phyloP scores from a whole-genome alignment of 2,888 invertebrate genomes.

The Drosophila pegasa region DNA sequence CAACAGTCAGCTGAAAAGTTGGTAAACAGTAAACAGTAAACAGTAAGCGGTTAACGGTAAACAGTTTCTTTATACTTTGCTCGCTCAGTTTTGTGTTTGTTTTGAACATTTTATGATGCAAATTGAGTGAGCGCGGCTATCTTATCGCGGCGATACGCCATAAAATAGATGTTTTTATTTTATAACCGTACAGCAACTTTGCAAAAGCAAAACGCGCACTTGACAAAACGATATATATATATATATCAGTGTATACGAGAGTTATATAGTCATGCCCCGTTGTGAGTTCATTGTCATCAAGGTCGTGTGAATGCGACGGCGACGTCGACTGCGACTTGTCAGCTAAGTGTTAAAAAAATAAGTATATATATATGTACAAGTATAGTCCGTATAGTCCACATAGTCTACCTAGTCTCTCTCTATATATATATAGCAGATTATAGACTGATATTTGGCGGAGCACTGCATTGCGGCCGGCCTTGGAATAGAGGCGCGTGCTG shows the following conservation, averaged over 20 bases:
- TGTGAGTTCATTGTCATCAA: conserved; percentile 70
- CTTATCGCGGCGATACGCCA: conserved; percentile 57
- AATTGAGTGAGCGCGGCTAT: conserved; percentile 39
- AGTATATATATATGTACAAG: conserved; percentile 2
- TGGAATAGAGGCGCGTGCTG: conserved; percentile 23
- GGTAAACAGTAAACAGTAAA: conserved; percentile 30
- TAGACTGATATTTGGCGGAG: conserved; percentile 41
- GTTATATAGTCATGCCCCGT: not conserved
- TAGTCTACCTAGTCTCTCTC: not conserved
- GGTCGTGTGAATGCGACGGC: conserved; percentile 47
- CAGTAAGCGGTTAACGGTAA: conserved; percentile 33
- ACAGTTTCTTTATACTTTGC: conserved; percentile 16
- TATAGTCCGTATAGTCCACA: no score
- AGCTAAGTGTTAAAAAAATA: conserved; percentile 37
- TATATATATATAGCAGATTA: conserved; percentile 22
- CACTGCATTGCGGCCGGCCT: conserved; percentile 23
- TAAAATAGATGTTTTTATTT: conserved; percentile 58
- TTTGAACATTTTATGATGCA: conserved; percentile 56
- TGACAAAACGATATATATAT: conserved; percentile 31
- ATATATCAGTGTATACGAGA: not conserved
- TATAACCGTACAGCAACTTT: conserved; percentile 19
- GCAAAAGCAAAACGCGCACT: conserved; percentile 32
- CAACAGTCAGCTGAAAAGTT: conserved; percentile 23
- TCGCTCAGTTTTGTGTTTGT: conserved; percentile 33
- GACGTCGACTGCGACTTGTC: conserved; percentile 28